Evolutionary conservation across 2,113 vertebrate species (phyloP).

Genomic region (Girardinichthys multiradiatus): DNA sequence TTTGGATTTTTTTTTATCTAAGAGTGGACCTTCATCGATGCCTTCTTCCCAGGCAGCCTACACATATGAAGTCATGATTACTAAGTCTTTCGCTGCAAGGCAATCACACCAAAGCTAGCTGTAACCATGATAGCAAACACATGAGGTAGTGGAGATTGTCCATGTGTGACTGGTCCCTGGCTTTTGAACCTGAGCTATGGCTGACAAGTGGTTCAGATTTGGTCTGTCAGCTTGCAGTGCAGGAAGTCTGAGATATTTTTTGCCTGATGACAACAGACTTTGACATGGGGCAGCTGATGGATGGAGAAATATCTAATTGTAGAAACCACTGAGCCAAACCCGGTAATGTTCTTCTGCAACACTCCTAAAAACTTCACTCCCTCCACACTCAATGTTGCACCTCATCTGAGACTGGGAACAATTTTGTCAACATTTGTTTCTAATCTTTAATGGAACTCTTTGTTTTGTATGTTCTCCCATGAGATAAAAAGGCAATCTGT

Average conservation of each 20-base stretch:
- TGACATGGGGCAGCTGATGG: constrained; percentile 65
- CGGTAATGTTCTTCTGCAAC: background rate
- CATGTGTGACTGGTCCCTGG: constrained; percentile 49
- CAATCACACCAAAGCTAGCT: constrained; percentile 55
- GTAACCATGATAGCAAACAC: constrained; percentile 56
- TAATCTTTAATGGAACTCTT: constrained; percentile 57
- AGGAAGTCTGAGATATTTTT: constrained; percentile 65
- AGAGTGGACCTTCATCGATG: constrained; percentile 34
- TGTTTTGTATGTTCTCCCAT: constrained; percentile 58
- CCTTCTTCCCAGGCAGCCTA: constrained; percentile 31
- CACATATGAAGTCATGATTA: constrained; percentile 58
- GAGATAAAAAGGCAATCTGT: constrained; percentile 54
- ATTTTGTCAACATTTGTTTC: constrained; percentile 72
- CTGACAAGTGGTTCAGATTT: constrained; percentile 63
- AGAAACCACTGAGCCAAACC: background rate
- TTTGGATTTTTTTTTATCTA: constrained; percentile 32
- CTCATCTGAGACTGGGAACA: constrained; percentile 49
- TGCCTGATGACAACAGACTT: constrained; percentile 33
- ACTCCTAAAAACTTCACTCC: background rate
- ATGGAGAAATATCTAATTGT: constrained; percentile 28
- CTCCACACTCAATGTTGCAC: background rate
- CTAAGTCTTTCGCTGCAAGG: constrained; percentile 11
- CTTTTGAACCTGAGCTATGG: constrained; percentile 54
- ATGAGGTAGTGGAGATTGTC: constrained; percentile 51
- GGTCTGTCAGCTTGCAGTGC: constrained; percentile 47